Base-by-base conservation (phyloP, 1,140 invertebrate genomes). In the Protaetia brevitarsis region DNA sequence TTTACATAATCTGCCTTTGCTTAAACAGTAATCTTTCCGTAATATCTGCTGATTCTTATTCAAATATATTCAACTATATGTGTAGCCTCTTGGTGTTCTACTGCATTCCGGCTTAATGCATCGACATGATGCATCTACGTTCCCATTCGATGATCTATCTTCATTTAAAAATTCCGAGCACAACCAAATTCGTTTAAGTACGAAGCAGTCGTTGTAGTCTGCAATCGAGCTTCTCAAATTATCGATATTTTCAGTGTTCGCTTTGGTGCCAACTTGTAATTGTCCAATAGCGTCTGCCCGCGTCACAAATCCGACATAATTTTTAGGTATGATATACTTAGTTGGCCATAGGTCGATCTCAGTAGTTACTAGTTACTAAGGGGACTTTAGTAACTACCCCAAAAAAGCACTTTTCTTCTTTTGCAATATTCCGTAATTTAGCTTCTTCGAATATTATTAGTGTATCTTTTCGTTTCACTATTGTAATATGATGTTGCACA, bases 291-390 rank as follows among this genome's bases (percentile, higher is more conserved):
- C 19, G 27, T 58, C 23, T 7, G 7, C 56, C 27, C 10, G 23
- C 19, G 23, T 58, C 28, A 58, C 56, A 58, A 26, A 29, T n/a
- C 56, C 56, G 7, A 58, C 56, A 23, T 27, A 58, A 58, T 58
- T 58, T 3, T n/a, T 16, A 4, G 19, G 21, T 58, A 58, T 58
- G 13, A 29, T 58, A 26, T 26, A 7, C 19, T 26, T 2, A 27
- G 23, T 29, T 19, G 5, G 7, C 26, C 2, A 8, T 10, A 26
- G 10, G 2, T 4, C 3, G 6, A 58, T 58, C 56, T 26, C 19
- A 21, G 16, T 2, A 8, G 45, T 2, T 23, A 29, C 7, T 26
- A 27, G 45, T 2, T 23, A 29, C 7, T 26, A 27, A 2, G 2
- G 56, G 7, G 2, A 19, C 10, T 58, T 2, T 29, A 11, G 56